A percentile compares a stretch with the other conserved stretches of the same genome.
phyloP scores from a whole-genome alignment of 2,888 invertebrate species.

The Drosophila mimica region DNA sequence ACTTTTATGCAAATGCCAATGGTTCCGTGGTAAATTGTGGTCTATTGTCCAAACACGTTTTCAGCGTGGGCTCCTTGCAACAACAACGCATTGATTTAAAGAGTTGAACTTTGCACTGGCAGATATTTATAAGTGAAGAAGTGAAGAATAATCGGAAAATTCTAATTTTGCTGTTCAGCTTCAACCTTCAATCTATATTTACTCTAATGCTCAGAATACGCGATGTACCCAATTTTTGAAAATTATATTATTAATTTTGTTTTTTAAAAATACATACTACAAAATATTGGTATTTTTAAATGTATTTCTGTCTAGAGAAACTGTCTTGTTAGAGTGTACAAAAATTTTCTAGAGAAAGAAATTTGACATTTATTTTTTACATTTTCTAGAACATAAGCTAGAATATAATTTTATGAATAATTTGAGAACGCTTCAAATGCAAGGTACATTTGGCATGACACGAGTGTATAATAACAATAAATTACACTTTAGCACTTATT shows the following conservation, averaged over 20 bases:
- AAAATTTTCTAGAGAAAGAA: background rate
- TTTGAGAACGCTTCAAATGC: background rate
- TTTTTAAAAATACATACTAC: background rate
- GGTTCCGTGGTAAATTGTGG: constrained; percentile 38
- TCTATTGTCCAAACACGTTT: constrained; percentile 33
- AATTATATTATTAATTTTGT: background rate
- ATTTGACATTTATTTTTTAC: background rate
- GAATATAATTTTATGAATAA: background rate
- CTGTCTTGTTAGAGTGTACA: background rate
- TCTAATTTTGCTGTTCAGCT: too few species aligned
- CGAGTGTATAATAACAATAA: constrained; percentile 12
- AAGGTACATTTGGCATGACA: too few species aligned
- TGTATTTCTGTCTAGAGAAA: background rate
- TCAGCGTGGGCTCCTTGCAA: constrained; percentile 10
- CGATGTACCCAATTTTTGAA: background rate
- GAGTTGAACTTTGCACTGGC: background rate
- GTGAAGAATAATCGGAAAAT: too few species aligned
- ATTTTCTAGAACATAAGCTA: too few species aligned
- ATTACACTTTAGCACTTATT: constrained; percentile 20
- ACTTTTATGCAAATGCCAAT: constrained; percentile 52
- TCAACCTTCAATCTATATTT: too few species aligned
- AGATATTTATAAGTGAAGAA: background rate
- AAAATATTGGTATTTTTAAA: background rate
- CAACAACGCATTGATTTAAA: constrained; percentile 10
- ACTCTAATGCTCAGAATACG: too few species aligned